Base-by-base conservation (phyloP, 2,113 vertebrate species). In the Butorides virescens region DNA sequence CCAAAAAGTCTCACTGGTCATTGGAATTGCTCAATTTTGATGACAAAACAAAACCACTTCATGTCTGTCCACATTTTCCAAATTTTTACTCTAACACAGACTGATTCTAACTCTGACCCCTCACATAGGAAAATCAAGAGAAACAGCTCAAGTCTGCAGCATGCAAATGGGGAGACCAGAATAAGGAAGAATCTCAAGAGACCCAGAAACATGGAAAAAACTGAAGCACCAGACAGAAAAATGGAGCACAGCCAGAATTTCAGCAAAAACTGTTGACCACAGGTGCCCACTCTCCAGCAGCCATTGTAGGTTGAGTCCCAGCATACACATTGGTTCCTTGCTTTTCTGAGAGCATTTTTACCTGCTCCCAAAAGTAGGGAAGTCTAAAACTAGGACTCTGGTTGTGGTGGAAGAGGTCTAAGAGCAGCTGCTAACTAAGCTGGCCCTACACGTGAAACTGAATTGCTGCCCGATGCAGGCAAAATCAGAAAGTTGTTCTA, bases 101-200 rank as follows among this genome's bases (percentile, higher is more conserved):
- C 42, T 32, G 25, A 77, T 36, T 66, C 34, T 37, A 70, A 50
- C 1, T 2, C 29, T 23, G 21, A 87, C 75, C 34, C 52, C 19
- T 88, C 3, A 0, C 0, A 0, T 22, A 30, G 44, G 30, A 73
- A 85, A 78, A 74, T 47, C 20, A 53, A 77, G 34, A 50, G 22
- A 72, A 91, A 65, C 5, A 44, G 36, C 30, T 88, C 12, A 32
- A 36, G 5, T 67, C 39, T 77, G 29, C n/a, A 74, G 70, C 71
- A 56, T 0, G 1, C 34, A 75, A 66, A 58, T 36, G 27, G 55
- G 68, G 47, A 85, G 46, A 81, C 8, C 56, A 92, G 80, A 90
- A 76, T 3, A 68, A 85, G 36, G 19, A 53, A 50, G 50, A 70
- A 30, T 36, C 53, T 34, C 5, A 39, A 29, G 58, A 59, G 13